Conservation (phyloP, 2,888 invertebrate genomes). For the Aricia artaxerxes region DNA sequence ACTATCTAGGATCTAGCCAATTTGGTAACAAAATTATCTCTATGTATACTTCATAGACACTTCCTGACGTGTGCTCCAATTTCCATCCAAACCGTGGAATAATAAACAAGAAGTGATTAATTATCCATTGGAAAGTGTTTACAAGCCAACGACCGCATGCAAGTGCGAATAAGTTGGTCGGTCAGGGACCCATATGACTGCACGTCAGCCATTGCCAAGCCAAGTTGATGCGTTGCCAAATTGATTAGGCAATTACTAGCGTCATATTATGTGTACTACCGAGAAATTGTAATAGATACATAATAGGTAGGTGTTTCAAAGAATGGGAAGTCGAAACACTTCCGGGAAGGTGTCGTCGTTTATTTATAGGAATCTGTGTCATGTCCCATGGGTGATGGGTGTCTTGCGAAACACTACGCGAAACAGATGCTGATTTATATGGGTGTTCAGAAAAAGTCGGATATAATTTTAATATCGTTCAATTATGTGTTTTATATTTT, state of each 20-base stretch:
- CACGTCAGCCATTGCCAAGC: slow-evolving; percentile 8
- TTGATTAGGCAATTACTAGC: slow-evolving; percentile 34
- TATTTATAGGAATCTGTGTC: neutral
- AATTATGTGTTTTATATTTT: neutral
- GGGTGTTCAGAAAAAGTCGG: neutral
- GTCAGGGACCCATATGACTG: slow-evolving; percentile 21
- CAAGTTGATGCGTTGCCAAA: slow-evolving; percentile 58
- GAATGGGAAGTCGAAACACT: neutral
- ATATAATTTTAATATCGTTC: neutral
- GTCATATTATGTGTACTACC: slow-evolving; percentile 28
- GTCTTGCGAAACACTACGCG: neutral
- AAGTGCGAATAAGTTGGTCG: slow-evolving; percentile 24
- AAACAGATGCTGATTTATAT: neutral
- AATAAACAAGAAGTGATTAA: slow-evolving; percentile 7
- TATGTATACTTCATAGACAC: neutral
- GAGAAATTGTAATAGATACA: slow-evolving; percentile 31
- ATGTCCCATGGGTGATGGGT: neutral
- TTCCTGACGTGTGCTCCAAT: slow-evolving; percentile 2
- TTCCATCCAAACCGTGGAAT: neutral
- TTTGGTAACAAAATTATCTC: neutral
- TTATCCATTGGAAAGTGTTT: slow-evolving; percentile 8
- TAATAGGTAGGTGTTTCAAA: neutral
- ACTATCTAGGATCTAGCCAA: neutral
- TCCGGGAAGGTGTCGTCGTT: neutral
- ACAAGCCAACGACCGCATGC: slow-evolving; percentile 31